Evolutionary conservation across 2,113 vertebrate genomes (phyloP), one percentile per base, ranked within the genome.

Genomic region (Pimephales promelas): DNA sequence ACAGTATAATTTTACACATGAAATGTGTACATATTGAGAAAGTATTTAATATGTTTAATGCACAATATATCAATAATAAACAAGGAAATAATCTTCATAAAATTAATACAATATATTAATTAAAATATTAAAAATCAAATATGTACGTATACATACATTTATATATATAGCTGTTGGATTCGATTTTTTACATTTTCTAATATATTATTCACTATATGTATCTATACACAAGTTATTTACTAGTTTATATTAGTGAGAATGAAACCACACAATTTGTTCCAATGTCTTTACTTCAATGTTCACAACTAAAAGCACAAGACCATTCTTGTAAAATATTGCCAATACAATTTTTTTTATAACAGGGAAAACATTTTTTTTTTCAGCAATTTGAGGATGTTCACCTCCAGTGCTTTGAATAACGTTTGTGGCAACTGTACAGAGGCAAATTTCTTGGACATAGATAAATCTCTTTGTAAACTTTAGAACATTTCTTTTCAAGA

Each of bases 401-500:
- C 52, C 70, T 79, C 31, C 73, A 82, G 85, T 84, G 57, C 28
- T 28, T 87, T 43, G 47, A 75, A 76, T 34, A 77, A 71, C 73
- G 71, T 52, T 81, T 85, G 36, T 71, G 81, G 81, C 75, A 85
- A 70, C 72, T 52, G 62, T 64, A 83, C 82, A 83, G 61, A 34
- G 34, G 47, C 5, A 18, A 20, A 52, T 28, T 84, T 34, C 34
- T 70, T 49, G 8, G 2, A 59, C 8, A 71, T 45, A 68, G 61
- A 78, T 70, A 84, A 40, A 83, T 78, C 77, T 45, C 85, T 71
- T 24, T 87, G 88, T 89, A 89, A 88, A 87, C 85, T 70, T 79
- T 54, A 64, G 36, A 71, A 24, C 10, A 24, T 24, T 47, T 87
- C 64, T 62, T 84, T 78, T 87, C 66, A 74, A 43, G 68, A 87